These are phyloP conservation scores for Chrysomela aeneicollis DNA, from an alignment of 2,888 invertebrate genomes.

Conservation along the genomic window DNA sequence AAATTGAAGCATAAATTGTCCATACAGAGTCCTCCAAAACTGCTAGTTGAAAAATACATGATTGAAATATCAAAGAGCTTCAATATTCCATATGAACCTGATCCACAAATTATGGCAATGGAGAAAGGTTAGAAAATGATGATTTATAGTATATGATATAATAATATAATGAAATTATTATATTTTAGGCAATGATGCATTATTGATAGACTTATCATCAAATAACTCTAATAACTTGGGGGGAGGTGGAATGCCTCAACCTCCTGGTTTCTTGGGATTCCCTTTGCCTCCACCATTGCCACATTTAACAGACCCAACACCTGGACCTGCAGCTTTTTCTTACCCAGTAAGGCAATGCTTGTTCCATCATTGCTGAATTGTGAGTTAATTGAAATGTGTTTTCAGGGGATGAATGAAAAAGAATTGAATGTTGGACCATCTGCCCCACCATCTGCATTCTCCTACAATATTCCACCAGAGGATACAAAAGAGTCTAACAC, in stretches of 20 bases:
- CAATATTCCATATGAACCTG: slow-evolving; percentile 93
- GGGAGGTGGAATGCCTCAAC: slow-evolving; percentile 69
- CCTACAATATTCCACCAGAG: slow-evolving; percentile 75
- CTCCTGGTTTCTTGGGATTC: slow-evolving; percentile 83
- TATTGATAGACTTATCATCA: slow-evolving; percentile 72
- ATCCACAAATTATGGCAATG: slow-evolving; percentile 88
- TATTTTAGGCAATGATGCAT: slow-evolving; percentile 64
- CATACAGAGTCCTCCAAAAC: slow-evolving; percentile 93
- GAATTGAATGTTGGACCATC: slow-evolving; percentile 44
- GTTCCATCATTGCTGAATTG: not conserved
- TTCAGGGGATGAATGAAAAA: slow-evolving; percentile 41
- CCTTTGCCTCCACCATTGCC: slow-evolving; percentile 76
- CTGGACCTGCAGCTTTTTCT: slow-evolving; percentile 66
- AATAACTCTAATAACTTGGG: slow-evolving; percentile 72
- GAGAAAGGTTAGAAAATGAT: slow-evolving; percentile 63
- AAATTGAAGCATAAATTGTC: slow-evolving; percentile 93
- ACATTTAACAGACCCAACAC: slow-evolving; percentile 59
- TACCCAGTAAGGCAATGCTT: slow-evolving; percentile 67
- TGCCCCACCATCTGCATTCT: slow-evolving; percentile 61
- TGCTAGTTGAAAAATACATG: slow-evolving; percentile 92
- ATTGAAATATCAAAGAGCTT: slow-evolving; percentile 97
- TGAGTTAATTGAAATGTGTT: slow-evolving; percentile 13
- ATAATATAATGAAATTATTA: slow-evolving; percentile 18
- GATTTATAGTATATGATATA: not conserved
- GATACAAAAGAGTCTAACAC: slow-evolving; percentile 71